These are phyloP conservation scores for Hermatobates lingyangjiaoensis DNA, from an alignment of 1,140 invertebrate species.

Conservation along the genomic window DNA sequence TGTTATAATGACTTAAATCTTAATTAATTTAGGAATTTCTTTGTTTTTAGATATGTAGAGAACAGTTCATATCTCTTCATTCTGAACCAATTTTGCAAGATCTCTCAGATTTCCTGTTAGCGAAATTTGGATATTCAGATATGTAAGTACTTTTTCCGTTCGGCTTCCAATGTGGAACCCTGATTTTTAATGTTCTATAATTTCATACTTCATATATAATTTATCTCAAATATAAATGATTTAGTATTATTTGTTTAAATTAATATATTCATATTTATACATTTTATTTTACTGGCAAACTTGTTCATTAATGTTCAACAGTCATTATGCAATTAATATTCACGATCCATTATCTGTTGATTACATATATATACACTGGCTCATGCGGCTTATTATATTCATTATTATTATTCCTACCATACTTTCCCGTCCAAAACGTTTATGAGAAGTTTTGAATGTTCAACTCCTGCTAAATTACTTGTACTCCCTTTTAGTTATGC, in stretches of 20 bases:
- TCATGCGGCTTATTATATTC: no score
- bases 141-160: conserved; percentile 17
- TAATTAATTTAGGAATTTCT: neutral
- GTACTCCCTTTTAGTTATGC: no score
- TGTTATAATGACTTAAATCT: neutral
- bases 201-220: neutral
- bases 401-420: no score
- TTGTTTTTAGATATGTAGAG: conserved; percentile 58
- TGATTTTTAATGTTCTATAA: neutral
- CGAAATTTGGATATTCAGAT: conserved; percentile 15
- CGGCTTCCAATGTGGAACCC: neutral
- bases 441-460: no score
- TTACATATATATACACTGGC: no score
- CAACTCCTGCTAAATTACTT: no score
- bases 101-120: conserved; percentile 54
- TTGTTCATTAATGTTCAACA: neutral
- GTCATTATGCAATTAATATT: neutral
- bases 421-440: no score
- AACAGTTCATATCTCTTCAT: conserved; percentile 91
- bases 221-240: neutral
- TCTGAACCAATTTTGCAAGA: conserved; percentile 80
- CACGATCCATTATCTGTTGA: no score
- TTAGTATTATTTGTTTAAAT: neutral
- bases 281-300: neutral
- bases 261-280: neutral